Evolutionary conservation across 1,140 invertebrate species (phyloP), one percentile per base, ranked within the genome.

Genomic region (Drosophila erecta): DNA sequence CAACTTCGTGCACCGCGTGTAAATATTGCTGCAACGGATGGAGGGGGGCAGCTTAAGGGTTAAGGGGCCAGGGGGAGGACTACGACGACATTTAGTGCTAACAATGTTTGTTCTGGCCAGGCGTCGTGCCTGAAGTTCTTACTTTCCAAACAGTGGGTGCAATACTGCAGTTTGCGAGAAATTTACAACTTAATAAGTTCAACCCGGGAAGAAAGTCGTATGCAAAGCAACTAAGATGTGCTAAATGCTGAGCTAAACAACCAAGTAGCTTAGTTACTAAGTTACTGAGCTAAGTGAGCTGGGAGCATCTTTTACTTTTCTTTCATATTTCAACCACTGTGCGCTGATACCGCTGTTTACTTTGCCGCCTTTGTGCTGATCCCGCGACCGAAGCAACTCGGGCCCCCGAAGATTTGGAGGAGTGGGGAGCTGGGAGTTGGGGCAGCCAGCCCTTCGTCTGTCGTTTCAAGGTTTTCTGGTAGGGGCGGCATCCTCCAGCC

Each of bases 61-160:
- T 59, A 33, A 59, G 54, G 37, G 17, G 51, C 12, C 14, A 12
- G 20, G 38, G 24, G 24, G 35, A 46, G 56, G 61, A 76, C 79
- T 81, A 87, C 78, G 78, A 86, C 79, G 79, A 81, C 71, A 86
- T 86, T 86, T 86, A 89, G 84, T 83, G 74, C 79, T 89, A 89
- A 89, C 84, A 89, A 89, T 89, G 79, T 89, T 89, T 89, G 84
- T 78, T 89, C 84, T 87, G 75, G 76, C 65, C 81, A 89, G 79
- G 84, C 84, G 59, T 56, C 69, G 67, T 64, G 64, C 56, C 62
- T 24, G 50, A 58, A 43, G 56, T 76, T 24, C 37, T 15, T 35
- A 47, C 30, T 30, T 30, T 27, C 10, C 3, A 35, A 1, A 74
- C 50, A 46, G 71, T 74, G 67, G 57, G 24, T 17, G 1, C 17